Percentiles rank a stretch among this genome's conserved stretches.
phyloP scores from a whole-genome alignment of 2,113 vertebrate genomes.

The Chionomys nivalis region DNA sequence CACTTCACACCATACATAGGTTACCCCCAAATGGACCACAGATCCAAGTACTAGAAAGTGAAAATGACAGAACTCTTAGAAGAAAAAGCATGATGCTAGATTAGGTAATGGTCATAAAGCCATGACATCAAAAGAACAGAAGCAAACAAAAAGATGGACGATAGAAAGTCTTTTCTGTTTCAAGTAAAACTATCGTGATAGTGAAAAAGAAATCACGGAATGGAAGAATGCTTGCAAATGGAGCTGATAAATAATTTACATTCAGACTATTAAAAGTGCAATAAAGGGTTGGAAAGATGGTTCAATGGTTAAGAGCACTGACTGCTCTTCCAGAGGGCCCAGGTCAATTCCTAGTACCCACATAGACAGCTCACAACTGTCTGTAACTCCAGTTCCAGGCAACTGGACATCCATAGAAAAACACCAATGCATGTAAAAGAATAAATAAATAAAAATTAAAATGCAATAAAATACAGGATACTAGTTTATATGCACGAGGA shows the following conservation, averaged over 20 bases:
- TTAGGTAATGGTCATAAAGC: neutral
- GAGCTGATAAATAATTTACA: neutral
- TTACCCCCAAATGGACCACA: neutral
- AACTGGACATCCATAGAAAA: too few species aligned
- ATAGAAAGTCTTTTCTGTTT: neutral
- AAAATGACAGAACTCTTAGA: neutral
- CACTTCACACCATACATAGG: neutral
- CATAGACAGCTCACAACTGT: too few species aligned
- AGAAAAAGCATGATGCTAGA: neutral
- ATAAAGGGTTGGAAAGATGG: neutral
- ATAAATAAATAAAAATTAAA: neutral
- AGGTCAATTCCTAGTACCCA: too few species aligned
- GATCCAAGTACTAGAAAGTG: neutral
- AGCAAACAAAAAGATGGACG: neutral
- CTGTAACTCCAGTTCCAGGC: too few species aligned
- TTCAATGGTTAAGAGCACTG: too few species aligned
- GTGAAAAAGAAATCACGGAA: neutral
- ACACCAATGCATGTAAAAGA: too few species aligned
- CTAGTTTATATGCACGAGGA: neutral
- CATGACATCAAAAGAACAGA: neutral
- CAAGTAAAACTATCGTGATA: constrained; percentile 14
- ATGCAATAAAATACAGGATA: neutral
- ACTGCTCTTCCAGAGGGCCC: too few species aligned
- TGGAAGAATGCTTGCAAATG: neutral
- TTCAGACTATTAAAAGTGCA: neutral